phyloP scores from a whole-genome alignment of 2,888 invertebrate genomes.

The Icerya purchasi region DNA sequence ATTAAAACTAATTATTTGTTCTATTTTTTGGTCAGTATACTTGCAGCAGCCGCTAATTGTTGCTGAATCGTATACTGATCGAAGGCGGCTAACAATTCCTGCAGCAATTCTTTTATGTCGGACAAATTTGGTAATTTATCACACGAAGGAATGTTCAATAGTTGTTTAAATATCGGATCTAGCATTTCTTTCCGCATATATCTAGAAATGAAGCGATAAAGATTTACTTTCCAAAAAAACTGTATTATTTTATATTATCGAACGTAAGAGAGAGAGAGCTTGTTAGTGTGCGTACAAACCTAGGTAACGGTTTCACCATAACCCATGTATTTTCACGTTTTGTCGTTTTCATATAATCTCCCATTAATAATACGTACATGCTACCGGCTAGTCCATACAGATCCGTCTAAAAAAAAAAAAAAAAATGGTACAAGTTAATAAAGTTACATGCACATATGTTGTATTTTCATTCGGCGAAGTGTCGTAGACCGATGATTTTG shows the following conservation, averaged over 20 bases:
- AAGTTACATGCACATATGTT: no score
- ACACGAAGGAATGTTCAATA: neutral
- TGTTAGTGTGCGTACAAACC: constrained; percentile 31
- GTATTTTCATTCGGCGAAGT: no score
- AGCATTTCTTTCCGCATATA: neutral
- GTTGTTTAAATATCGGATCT: neutral
- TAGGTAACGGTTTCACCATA: constrained; percentile 47
- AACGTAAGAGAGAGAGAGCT: no score
- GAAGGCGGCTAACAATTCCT: neutral
- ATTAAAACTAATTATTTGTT: no score
- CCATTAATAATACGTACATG: constrained; percentile 66
- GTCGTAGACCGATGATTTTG: no score
- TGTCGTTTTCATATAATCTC: constrained; percentile 66
- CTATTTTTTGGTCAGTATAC: neutral
- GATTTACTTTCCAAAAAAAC: no score
- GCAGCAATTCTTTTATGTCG: neutral
- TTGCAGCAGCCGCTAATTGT: neutral
- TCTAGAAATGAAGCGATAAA: no score
- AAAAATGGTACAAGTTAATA: no score
- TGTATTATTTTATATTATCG: no score
- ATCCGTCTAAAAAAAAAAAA: constrained; percentile 43
- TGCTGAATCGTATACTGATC: neutral
- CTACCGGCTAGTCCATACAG: constrained; percentile 72
- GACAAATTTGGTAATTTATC: neutral
- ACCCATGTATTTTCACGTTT: constrained; percentile 37